phyloP scores from a whole-genome alignment of 2,888 invertebrate species.

The Dastarcus helophoroides region DNA sequence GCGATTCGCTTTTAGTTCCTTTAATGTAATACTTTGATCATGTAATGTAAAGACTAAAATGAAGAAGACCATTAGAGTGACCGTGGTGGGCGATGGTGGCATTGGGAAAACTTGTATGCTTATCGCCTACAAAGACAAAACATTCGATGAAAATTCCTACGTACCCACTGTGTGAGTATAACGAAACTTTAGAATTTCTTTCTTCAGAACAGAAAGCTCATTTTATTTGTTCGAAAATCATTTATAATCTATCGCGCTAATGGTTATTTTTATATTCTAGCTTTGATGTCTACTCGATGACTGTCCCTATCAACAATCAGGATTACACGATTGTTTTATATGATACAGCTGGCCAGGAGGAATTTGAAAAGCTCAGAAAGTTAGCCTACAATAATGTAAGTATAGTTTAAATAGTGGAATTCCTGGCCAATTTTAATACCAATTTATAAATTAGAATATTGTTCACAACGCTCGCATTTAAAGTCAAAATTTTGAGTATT shows the following conservation, averaged over 20 bases:
- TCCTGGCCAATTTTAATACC: constrained; percentile 1
- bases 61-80: constrained; percentile 56
- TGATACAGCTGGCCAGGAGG: constrained; percentile 35
- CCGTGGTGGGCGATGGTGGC: constrained; percentile 81
- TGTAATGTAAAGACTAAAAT: background rate
- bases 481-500: too few species aligned
- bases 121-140: constrained; percentile 46
- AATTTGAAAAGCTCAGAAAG: constrained; percentile 39
- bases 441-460: background rate
- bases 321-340: constrained; percentile 42
- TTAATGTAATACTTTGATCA: too few species aligned
- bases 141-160: constrained; percentile 68
- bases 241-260: too few species aligned
- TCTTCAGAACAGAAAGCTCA: too few species aligned
- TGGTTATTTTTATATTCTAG: constrained; percentile 38
- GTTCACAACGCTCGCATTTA: too few species aligned
- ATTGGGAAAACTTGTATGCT: constrained; percentile 85
- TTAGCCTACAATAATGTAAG: constrained; percentile 31
- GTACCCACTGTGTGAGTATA: constrained; percentile 76
- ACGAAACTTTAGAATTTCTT: background rate
- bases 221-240: too few species aligned
- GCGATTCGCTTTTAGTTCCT: too few species aligned
- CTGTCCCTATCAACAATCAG: constrained; percentile 61
- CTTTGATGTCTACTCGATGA: constrained; percentile 80
- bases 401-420: too few species aligned